A percentile compares a stretch with the other conserved stretches of the same genome.
These are phyloP conservation scores for Lepus europaeus DNA, from an alignment of 2,113 vertebrate species.

Conservation along the genomic window DNA sequence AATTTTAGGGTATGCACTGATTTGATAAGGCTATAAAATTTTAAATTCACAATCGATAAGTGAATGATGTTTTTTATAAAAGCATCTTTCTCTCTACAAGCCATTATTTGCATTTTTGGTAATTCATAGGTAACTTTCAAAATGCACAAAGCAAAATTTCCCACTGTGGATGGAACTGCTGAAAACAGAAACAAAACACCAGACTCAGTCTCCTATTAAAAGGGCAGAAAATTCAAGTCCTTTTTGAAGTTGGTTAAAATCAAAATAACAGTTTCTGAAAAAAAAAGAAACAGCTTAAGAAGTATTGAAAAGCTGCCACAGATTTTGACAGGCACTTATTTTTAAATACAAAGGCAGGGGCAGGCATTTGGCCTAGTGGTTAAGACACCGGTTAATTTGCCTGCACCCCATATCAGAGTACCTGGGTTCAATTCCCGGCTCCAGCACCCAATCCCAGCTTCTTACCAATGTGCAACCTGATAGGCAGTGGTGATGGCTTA, in stretches of 20 bases:
- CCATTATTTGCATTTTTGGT: constrained; percentile 15
- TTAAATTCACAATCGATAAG: constrained; percentile 25
- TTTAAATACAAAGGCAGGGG: neutral
- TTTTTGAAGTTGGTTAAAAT: constrained; percentile 55
- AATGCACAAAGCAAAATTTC: constrained; percentile 31
- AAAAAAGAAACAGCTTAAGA: neutral
- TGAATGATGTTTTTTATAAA: constrained; percentile 30
- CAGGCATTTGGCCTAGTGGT: too few relatives aligned
- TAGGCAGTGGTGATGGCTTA: too few relatives aligned
- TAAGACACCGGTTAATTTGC: too few relatives aligned
- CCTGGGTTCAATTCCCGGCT: too few relatives aligned
- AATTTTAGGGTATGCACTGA: neutral
- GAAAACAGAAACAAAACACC: neutral
- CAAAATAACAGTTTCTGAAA: constrained; percentile 43
- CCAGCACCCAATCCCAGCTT: too few relatives aligned
- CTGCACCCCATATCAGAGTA: too few relatives aligned
- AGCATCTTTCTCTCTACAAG: neutral
- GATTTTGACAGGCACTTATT: constrained; percentile 18
- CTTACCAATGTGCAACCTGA: too few relatives aligned
- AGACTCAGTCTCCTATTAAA: neutral
- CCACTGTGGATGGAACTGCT: neutral
- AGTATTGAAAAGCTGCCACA: constrained; percentile 18
- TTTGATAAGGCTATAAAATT: constrained; percentile 52
- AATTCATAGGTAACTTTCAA: constrained; percentile 47
- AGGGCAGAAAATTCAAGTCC: constrained; percentile 47